Conservation (phyloP, 2,797 vertebrate species). For the Chloroceryle inda region DNA sequence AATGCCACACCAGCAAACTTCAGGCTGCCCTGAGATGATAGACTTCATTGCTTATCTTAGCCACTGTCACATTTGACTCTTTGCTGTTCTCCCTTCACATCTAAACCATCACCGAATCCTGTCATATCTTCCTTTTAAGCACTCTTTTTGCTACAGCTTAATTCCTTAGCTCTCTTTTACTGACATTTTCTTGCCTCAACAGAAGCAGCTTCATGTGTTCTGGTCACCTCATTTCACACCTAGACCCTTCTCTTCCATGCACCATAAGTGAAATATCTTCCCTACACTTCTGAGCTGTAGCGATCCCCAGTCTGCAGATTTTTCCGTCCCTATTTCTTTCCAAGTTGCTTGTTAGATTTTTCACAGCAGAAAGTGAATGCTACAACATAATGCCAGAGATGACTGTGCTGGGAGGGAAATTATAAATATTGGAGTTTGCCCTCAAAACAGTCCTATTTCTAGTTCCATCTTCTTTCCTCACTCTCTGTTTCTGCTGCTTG, state of each 20-base stretch:
- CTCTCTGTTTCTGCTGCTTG: background rate
- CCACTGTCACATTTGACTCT: background rate
- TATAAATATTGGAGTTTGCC: background rate
- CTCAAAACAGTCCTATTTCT: background rate
- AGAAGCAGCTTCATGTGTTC: background rate
- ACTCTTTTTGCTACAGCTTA: background rate
- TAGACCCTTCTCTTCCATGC: background rate
- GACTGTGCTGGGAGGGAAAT: background rate
- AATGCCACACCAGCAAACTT: slow-evolving; percentile 39
- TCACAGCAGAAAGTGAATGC: background rate
- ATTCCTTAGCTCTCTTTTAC: background rate
- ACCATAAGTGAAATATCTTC: background rate
- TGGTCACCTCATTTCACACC: background rate
- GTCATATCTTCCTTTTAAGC: background rate
- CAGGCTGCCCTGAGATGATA: background rate
- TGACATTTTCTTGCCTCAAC: background rate
- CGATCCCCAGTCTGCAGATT: background rate
- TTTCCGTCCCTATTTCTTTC: background rate
- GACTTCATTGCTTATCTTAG: slow-evolving; percentile 3
- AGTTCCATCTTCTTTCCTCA: background rate
- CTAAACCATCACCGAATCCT: background rate
- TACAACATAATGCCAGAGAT: background rate
- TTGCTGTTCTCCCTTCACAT: background rate
- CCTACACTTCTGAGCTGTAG: background rate
- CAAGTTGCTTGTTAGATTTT: background rate